Conservation (phyloP, 2,888 invertebrate species). For the Cenopis cana region DNA sequence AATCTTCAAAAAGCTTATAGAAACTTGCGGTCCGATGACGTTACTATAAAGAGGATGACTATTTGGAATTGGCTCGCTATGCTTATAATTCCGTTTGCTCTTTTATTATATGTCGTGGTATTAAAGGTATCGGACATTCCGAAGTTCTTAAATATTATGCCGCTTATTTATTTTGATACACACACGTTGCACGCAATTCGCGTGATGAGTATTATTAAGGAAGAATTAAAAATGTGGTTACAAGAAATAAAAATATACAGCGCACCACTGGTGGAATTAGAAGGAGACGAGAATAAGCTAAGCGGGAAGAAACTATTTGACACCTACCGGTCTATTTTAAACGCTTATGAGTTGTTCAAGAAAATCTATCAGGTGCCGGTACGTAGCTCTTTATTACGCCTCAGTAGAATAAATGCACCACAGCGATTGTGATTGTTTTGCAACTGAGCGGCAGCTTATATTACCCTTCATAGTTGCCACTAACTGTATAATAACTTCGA, state of each 20-base stretch:
- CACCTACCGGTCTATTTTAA: slow-evolving; percentile 10
- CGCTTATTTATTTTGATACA: slow-evolving; percentile 16
- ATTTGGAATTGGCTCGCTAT: slow-evolving; percentile 14
- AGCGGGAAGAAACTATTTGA: slow-evolving; percentile 2
- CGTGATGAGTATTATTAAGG: slow-evolving; percentile 18
- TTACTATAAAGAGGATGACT: background rate
- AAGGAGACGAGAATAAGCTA: background rate
- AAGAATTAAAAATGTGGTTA: slow-evolving; percentile 21
- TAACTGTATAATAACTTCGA: too few species aligned
- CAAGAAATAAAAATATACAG: background rate
- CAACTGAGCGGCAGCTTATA: too few species aligned
- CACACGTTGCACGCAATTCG: background rate
- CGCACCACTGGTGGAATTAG: background rate
- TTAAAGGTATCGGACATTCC: background rate
- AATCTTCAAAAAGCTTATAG: slow-evolving; percentile 17
- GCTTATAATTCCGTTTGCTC: background rate
- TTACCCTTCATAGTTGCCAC: too few species aligned
- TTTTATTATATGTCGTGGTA: too few species aligned
- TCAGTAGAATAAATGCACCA: too few species aligned
- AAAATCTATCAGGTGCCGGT: slow-evolving; percentile 4
- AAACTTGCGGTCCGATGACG: background rate
- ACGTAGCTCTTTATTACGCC: background rate
- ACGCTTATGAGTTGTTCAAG: background rate
- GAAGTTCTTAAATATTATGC: background rate
- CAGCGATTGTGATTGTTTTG: too few species aligned